phyloP scores from a whole-genome alignment of 1,140 invertebrate genomes.

The Plutomurus gul region DNA sequence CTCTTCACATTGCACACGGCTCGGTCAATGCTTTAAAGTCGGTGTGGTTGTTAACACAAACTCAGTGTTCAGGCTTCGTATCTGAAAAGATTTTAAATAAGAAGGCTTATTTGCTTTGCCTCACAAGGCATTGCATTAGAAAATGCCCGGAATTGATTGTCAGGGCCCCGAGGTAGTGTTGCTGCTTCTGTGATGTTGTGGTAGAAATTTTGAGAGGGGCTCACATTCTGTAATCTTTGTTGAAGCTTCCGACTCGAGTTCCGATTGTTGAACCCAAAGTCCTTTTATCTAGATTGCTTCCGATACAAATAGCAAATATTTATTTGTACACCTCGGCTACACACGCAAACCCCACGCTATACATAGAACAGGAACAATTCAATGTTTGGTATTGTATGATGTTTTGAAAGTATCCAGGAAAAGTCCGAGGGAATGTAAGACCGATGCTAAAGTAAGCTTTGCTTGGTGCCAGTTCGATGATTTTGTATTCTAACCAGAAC shows the following conservation, averaged over 20 bases:
- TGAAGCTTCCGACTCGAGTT: background rate
- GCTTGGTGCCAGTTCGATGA: conserved; percentile 6
- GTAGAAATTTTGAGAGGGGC: background rate
- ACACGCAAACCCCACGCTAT: background rate
- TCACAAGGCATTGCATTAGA: background rate
- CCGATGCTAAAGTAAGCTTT: background rate
- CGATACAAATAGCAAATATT: conserved; percentile 22
- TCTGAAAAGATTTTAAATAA: no score
- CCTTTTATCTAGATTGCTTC: conserved; percentile 21
- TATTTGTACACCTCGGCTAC: conserved; percentile 12
- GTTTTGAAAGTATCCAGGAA: no score
- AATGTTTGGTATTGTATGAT: no score
- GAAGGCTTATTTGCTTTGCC: background rate
- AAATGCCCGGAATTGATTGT: conserved; percentile 15
- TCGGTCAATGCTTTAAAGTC: background rate
- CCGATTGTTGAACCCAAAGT: background rate
- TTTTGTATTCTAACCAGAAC: no score
- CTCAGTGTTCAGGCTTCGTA: background rate
- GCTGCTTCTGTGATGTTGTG: background rate
- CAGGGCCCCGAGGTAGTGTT: no score
- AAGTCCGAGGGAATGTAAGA: no score
- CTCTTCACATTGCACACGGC: background rate
- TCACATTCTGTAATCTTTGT: background rate
- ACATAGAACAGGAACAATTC: background rate
- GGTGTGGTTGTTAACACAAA: no score